Evolutionary conservation across 1,140 invertebrate species (phyloP), one percentile per base, ranked within the genome.

Genomic region (Drosophila melanogaster): DNA sequence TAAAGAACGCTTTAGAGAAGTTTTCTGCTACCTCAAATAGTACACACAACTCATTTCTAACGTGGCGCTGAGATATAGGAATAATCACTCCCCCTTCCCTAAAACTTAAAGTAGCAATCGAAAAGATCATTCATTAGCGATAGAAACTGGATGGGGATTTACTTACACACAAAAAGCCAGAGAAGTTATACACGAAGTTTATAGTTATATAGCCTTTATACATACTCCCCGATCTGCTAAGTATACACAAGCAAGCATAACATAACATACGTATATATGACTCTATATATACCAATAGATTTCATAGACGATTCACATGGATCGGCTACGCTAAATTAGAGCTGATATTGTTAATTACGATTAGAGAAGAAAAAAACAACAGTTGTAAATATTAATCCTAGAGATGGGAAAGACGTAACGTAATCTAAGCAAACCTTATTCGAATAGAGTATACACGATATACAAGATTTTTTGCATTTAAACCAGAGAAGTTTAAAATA

Each of bases 381-480:
- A 81, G 55, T 66, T 87, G 84, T 87, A 87, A 73, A 75, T 86
- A 81, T 53, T 69, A 64, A 58, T 37, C 54, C 51, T 59, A 44
- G 50, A 47, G 26, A 51, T 49, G 41, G 43, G 4, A 19, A 35
- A 37, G 17, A 26, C 59, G 47, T 60, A 41, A 67, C 60, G 44
- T 60, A 59, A 67, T 12, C 12, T 69, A 57, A 76, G 50, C 24
- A 61, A 83, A 72, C 46, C 53, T 26, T 55, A 81, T 67, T 53
- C 47, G 19, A 59, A 72, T 65, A 62, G 74, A 67, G 72, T 85
- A 70, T 87, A 87, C 69, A 73, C 51, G 61, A 67, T 53, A 67
- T 61, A 86, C 69, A 81, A 56, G 80, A 78, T 87, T 76, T 81
- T 86, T 87, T 83, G 84, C 84, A 89, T 87, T 87, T 89, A 87